Conservation (phyloP, 2,113 vertebrate genomes). For the Nothobranchius furzeri region DNA sequence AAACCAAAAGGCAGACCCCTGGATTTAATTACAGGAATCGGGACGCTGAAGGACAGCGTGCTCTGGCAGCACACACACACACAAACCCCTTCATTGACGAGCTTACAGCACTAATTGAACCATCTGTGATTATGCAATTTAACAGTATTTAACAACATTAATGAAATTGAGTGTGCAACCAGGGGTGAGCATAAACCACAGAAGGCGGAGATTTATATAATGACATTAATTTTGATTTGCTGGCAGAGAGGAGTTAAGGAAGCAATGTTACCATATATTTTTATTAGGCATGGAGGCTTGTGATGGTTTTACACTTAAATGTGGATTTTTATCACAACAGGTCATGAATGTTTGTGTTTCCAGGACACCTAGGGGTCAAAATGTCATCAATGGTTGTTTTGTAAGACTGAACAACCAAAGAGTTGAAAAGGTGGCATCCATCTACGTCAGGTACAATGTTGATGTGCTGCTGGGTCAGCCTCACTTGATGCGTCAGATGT, state of each 20-base stretch:
- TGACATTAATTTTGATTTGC: conserved; percentile 61
- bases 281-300: conserved; percentile 60
- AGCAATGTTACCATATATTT: conserved; percentile 48
- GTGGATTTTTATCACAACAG: conserved; percentile 34
- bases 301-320: conserved; percentile 41
- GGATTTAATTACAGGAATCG: conserved; percentile 74
- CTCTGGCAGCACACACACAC: conserved; percentile 54
- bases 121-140: conserved; percentile 66
- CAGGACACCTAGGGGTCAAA: conserved; percentile 47
- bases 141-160: conserved; percentile 75
- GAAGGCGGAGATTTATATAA: conserved; percentile 62
- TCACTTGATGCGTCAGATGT: too few species aligned
- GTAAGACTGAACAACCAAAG: neutral
- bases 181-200: conserved; percentile 37
- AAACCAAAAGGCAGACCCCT: conserved; percentile 66
- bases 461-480: too few species aligned
- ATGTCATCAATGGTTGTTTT: conserved; percentile 33
- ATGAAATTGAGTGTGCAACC: conserved; percentile 47
- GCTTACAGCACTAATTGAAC: conserved; percentile 58
- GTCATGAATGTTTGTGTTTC: conserved; percentile 54
- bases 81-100: conserved; percentile 60
- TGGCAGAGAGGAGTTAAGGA: conserved; percentile 35
- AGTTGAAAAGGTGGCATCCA: too few species aligned
- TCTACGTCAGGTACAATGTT: too few species aligned
- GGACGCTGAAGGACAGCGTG: conserved; percentile 42